Evolutionary conservation across 2,888 invertebrate species (phyloP), one percentile per base, ranked within the genome.

Genomic region (Pantelozetes paolii): DNA sequence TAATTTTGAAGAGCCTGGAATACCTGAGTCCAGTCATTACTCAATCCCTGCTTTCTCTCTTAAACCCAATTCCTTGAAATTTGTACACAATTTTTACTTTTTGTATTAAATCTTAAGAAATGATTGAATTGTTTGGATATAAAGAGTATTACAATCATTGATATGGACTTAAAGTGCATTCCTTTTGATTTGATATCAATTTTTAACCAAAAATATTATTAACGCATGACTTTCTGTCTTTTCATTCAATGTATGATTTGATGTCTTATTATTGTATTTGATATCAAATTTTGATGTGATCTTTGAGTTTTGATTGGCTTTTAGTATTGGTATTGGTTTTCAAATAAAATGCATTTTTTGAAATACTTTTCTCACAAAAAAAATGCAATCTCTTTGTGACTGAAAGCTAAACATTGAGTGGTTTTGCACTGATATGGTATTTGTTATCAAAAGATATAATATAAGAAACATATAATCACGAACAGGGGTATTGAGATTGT

Each of bases 201-300:
- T 59, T 59, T 32, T 30, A 59, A 18, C 59, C 28, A 59, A 30
- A 59, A 59, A 59, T 59, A 32, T 59, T 59, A 59, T 59, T 59
- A 28, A 59, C 59, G 59, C 59, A n/a, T 59, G 30, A 59, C 30
- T 59, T 59, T 13, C 23, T 59, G 13, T 30, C 30, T 59, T 59
- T 30, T 20, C 13, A 59, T 59, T 59, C 30, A 59, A 59, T 59
- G 18, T 18, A 20, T 40, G 8, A 11, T 50, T 50, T 50, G 20
- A n/a, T 50, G 18, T 50, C 40, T 40, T 40, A 40, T n/a, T n/a
- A n/a, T n/a, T n/a, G n/a, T n/a, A n/a, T n/a, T n/a, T n/a, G n/a
- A n/a, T n/a, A n/a, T n/a, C n/a, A n/a, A n/a, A n/a, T n/a, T n/a
- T n/a, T n/a, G n/a, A n/a, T n/a, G n/a, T 15, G 50, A 50, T 50